Base-by-base conservation (phyloP, 2,113 vertebrate genomes). In the Amphiprion percula region DNA sequence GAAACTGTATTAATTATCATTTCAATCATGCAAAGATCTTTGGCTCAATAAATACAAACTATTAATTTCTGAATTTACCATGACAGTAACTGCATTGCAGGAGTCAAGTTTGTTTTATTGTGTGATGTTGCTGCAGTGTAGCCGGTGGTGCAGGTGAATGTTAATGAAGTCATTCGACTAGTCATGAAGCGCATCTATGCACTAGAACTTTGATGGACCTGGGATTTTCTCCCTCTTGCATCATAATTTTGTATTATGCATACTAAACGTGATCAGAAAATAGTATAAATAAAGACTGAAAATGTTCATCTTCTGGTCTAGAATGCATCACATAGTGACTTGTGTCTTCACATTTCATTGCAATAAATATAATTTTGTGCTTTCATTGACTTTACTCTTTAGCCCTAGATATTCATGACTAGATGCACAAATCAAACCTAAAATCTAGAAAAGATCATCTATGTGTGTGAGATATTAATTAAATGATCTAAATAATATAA, bases 121-220 rank as follows among this genome's bases (percentile, higher is more conserved):
- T 63, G 30, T 68, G 60, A 81, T 79, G 58, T 65, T 79, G 47
- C 54, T 67, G 46, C 80, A 24, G 39, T 79, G 65, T 79, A 24
- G 23, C 46, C 53, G 61, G 26, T 84, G 69, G 64, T 47, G 15
- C 41, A 47, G 80, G 16, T 77, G 64, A 90, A 83, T 79, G 68
- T 81, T 68, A 75, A 86, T 89, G 46, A 72, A 77, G 16, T 67
- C n/a, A 72, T 82, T 68, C 44, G 28, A 79, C 37, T 67, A 69
- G 52, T 83, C 67, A 72, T 59, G 30, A 72, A 49, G n/a, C 61
- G 44, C 28, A 49, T 70, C 39, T 69, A 19, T 62, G 17, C 30
- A 65, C 63, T 50, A 37, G 33, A 37, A 8, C n/a, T 53, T 47
- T 65, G 66, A 81, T 55, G 61, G 16, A 37, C n/a, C 1, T 11